Base-by-base conservation (phyloP, 2,888 invertebrate species). In the Kryphioiulus occultus region DNA sequence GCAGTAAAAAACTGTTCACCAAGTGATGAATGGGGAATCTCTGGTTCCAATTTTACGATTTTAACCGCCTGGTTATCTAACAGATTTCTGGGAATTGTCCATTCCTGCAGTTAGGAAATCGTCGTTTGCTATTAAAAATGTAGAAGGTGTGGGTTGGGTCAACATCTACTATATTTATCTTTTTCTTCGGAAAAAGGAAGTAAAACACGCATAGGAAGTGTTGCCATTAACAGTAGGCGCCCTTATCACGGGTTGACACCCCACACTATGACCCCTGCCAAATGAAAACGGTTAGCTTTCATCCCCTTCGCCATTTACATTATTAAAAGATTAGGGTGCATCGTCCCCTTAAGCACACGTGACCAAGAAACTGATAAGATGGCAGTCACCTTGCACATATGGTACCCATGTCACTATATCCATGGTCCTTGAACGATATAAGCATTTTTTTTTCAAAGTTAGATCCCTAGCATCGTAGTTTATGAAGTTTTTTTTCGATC, bases 191-290 rank as follows among this genome's bases (percentile, higher is more conserved):
- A 68, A 68, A 68, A 68, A 68, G 68, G 68, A 68, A 68, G 68
- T 68, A 68, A 68, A 68, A 68, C 68, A 68, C 26, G 68, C n/a
- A 68, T 68, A 68, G 68, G 68, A 68, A 68, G 68, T 68, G 68
- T 15, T 1, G 68, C 68, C 68, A 68, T 68, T 68, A 68, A 68
- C 68, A 68, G 68, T 68, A 68, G 68, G 68, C 26, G 68, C 68
- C 68, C 68, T 68, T 68, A 68, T 68, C 68, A 68, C 12, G 26
- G 26, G 26, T 68, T 68, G 30, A 9, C 68, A 68, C 68, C 68
- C 68, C 26, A 68, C 68, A 68, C 68, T 68, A 68, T 26, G 68
- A 68, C 68, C 68, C 68, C 68, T 26, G 68, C 26, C 26, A 68
- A 68, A n/a, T 26, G 9, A 26, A 68, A 68, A 68, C 68, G 68